Evolutionary conservation across 2,797 vertebrate species (phyloP).

Genomic region (Scolopax rusticola): DNA sequence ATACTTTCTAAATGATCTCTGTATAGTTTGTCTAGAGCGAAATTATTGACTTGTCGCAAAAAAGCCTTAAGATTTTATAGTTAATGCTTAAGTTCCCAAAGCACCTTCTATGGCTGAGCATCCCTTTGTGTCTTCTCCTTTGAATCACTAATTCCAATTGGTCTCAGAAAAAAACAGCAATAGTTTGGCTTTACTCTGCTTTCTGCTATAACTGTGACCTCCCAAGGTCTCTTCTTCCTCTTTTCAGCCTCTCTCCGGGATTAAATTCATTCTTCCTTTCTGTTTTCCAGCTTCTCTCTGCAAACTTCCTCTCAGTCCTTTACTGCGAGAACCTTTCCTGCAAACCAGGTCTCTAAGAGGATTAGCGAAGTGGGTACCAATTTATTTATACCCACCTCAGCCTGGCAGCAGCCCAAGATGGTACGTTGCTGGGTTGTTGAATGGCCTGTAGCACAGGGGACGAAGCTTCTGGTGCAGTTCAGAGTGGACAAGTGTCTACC

Average conservation of each 20-base stretch:
- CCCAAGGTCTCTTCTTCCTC: not conserved
- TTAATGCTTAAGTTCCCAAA: not conserved
- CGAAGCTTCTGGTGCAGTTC: not conserved
- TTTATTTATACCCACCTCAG: slow-evolving; percentile 13
- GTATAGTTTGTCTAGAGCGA: not conserved
- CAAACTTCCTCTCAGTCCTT: not conserved
- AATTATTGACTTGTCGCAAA: not conserved
- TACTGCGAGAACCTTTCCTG: slow-evolving; percentile 23
- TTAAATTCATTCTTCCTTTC: slow-evolving; percentile 34
- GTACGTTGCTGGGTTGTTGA: not conserved
- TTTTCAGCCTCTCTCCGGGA: not conserved
- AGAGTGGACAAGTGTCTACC: not conserved
- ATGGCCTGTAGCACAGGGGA: not conserved
- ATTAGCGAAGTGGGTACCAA: not conserved
- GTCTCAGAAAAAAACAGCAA: not conserved
- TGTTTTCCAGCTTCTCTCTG: slow-evolving; percentile 59
- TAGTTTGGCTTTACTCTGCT: not conserved
- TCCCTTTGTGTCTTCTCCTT: not conserved
- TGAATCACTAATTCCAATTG: not conserved
- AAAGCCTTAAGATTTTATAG: not conserved
- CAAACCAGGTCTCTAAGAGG: slow-evolving; percentile 4
- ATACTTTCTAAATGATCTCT: not conserved
- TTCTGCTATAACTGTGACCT: not conserved
- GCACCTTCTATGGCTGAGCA: not conserved
- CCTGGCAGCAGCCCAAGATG: not conserved